Percentiles rank a stretch among this genome's conserved stretches.
Evolutionary conservation across 2,797 vertebrate species (phyloP).

Genomic region (Pipistrellus pygmaeus): DNA sequence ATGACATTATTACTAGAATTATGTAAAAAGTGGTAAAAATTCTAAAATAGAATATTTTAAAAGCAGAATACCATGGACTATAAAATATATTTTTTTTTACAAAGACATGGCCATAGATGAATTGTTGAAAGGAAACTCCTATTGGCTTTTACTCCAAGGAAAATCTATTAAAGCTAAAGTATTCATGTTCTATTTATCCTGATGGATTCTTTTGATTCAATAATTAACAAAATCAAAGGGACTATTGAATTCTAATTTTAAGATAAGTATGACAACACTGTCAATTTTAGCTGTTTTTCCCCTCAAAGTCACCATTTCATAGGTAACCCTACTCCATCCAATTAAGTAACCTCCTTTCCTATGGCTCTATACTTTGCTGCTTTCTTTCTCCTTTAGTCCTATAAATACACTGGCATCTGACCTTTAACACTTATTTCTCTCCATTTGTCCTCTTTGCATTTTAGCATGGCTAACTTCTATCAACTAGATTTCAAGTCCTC

Average conservation of each 20-base stretch:
- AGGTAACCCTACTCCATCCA: background rate
- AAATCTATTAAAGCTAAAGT: background rate
- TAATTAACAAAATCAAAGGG: background rate
- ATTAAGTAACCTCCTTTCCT: background rate
- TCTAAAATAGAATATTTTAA: background rate
- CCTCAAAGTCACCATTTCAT: background rate
- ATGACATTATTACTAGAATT: background rate
- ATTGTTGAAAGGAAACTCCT: background rate
- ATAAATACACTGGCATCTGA: background rate
- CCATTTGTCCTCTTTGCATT: background rate
- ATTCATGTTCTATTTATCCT: background rate
- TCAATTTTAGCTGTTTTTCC: background rate
- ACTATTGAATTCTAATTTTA: background rate
- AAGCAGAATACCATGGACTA: background rate
- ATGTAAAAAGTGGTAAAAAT: background rate
- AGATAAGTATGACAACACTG: background rate
- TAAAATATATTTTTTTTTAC: background rate
- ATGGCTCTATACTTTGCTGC: background rate
- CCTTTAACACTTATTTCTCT: background rate
- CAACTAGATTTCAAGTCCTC: background rate
- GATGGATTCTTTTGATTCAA: background rate
- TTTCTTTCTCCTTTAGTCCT: background rate
- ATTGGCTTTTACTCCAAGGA: background rate
- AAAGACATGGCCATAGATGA: background rate
- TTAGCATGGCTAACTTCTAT: background rate